phyloP scores from a whole-genome alignment of 2,888 invertebrate genomes.

The Limnephilus rhombicus region DNA sequence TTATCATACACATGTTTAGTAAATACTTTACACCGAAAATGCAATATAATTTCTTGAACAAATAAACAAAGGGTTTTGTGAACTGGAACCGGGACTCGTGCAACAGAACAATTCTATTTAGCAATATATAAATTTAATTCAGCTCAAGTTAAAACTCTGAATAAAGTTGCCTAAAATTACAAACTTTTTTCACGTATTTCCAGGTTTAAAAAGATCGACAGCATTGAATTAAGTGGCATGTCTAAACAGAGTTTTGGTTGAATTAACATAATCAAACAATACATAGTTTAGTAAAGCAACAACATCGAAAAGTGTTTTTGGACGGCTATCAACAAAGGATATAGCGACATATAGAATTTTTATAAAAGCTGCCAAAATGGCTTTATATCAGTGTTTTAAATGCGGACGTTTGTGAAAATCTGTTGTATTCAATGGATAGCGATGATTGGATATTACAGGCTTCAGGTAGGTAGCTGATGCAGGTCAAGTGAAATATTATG shows the following conservation, averaged over 20 bases:
- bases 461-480: background rate
- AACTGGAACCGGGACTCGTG: background rate
- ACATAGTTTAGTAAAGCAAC: background rate
- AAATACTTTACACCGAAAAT: background rate
- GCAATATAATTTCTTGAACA: background rate
- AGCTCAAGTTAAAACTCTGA: background rate
- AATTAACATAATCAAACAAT: background rate
- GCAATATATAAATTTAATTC: background rate
- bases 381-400: background rate
- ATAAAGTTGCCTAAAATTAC: too few relatives aligned
- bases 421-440: background rate
- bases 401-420: background rate
- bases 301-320: background rate
- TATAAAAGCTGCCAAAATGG: background rate
- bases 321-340: background rate
- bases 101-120: background rate
- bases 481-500: background rate
- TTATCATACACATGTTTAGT: background rate
- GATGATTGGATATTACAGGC: background rate
- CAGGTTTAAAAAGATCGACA: too few relatives aligned
- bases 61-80: background rate
- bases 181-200: too few relatives aligned
- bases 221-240: too few relatives aligned
- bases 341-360: background rate
- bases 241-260: too few relatives aligned